Conservation (phyloP, 2,113 vertebrate genomes). For the Pyrgilauda ruficollis region DNA sequence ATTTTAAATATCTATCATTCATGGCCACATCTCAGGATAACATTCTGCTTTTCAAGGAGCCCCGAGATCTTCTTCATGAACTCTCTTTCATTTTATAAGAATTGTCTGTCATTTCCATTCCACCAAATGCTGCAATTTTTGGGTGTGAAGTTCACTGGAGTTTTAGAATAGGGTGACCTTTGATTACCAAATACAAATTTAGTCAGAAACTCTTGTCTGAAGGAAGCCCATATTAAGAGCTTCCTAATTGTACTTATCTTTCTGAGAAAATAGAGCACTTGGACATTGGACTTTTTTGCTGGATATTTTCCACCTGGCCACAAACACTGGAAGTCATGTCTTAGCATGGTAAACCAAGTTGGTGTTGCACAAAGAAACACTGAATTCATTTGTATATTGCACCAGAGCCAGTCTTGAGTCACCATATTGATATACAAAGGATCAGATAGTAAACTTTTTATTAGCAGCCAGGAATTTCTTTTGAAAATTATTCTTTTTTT, state of each 20-base stretch:
- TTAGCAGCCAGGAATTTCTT: conserved; percentile 39
- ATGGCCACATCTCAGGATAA: not conserved
- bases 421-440: conserved; percentile 6
- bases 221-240: not conserved
- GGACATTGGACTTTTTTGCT: not conserved
- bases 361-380: not conserved
- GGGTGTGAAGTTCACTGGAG: not conserved
- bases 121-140: not conserved
- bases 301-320: not conserved
- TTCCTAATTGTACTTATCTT: not conserved
- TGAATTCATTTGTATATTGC: not conserved
- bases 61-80: not conserved
- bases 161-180: not conserved
- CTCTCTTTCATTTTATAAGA: not conserved
- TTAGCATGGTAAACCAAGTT: not conserved
- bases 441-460: conserved; percentile 21
- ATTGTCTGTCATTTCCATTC: not conserved
- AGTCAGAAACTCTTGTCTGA: not conserved
- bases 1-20: not conserved
- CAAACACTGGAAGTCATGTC: not conserved
- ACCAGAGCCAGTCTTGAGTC: not conserved
- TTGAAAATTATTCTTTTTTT: conserved; percentile 20
- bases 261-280: not conserved
- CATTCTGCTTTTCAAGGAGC: not conserved
- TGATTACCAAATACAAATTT: not conserved